Evolutionary conservation across 53 echinoderm and acorn worm species (phyloP), one percentile per base, ranked within the genome.

Genomic region (Patiria pectinifera): DNA sequence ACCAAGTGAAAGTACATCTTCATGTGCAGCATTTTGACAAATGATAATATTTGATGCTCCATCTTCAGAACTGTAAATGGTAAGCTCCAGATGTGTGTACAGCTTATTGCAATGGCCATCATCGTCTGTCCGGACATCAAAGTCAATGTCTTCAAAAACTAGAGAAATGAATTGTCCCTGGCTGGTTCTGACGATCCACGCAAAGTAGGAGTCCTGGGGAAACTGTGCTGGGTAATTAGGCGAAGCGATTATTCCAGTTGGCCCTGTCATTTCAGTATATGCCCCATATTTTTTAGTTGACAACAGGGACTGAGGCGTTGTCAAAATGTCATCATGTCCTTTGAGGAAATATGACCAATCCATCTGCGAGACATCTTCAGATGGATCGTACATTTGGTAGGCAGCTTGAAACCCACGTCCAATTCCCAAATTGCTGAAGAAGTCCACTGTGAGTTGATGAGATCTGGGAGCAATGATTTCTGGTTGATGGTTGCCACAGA

Each of bases 361-460:
- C 4, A 71, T 69, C 78, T 49, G 9, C 22, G 44, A 58, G 48
- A 60, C 45, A 78, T 63, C 23, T 35, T 76, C 66, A 47, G 88
- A 81, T 62, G 70, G 66, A 60, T 89, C 66, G 48, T 92, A 92
- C n/a, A 60, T 19, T 60, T 71, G 61, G 62, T 87, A 87, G 14
- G 71, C 26, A 45, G 92, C 92, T 66, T 75, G 48, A 84, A 94
- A 94, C 9, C 92, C 94, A 62, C 21, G 92, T 16, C 94, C 94
- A 23, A 94, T 62, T 61, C 94, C 94, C 47, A 86, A 66, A 24
- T 94, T 75, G 60, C 88, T 92, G 83, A 48, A 26, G 16, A 94
- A 83, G 10, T 92, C 82, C 62, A 94, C 84, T 5, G 69, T 82
- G 60, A 89, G 75, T 35, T 83, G 66, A 83, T 89, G 83, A 14